These are phyloP conservation scores for Gallinago solitaria DNA, from an alignment of 2,797 vertebrate species.

Conservation along the genomic window DNA sequence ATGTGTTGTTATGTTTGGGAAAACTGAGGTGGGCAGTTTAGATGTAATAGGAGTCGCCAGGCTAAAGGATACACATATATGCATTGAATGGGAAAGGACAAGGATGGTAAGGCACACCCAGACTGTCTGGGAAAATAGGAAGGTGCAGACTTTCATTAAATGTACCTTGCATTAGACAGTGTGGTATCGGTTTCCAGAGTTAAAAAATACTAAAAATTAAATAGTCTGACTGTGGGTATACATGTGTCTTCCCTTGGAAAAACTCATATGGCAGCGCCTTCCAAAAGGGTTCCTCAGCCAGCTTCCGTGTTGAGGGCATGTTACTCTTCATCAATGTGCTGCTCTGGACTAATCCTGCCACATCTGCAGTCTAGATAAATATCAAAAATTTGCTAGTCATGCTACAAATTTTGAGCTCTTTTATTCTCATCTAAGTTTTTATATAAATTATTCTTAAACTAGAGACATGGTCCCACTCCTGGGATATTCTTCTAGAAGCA, in stretches of 20 bases:
- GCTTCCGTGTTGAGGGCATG: not conserved
- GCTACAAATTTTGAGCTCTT: not conserved
- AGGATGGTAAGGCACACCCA: not conserved
- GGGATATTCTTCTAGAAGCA: not conserved
- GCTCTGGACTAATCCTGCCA: not conserved
- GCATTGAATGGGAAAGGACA: not conserved
- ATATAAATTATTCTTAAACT: not conserved
- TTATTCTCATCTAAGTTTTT: not conserved
- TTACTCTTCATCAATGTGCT: not conserved
- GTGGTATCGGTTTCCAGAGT: not conserved
- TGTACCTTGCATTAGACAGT: not conserved
- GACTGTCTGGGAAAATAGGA: not conserved
- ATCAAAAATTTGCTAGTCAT: not conserved
- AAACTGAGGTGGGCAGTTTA: not conserved
- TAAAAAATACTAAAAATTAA: not conserved
- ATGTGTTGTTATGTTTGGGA: not conserved
- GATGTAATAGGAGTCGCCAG: not conserved
- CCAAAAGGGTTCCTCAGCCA: not conserved
- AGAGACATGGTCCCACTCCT: not conserved
- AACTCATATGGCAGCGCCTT: not conserved
- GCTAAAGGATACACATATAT: not conserved
- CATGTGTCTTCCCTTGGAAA: not conserved
- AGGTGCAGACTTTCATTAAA: not conserved
- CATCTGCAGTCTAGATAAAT: not conserved
- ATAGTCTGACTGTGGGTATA: not conserved